A percentile compares a stretch with the other conserved stretches of the same genome.
Conservation (phyloP, 2,888 invertebrate genomes). For the Ceratothoa steindachneri region DNA sequence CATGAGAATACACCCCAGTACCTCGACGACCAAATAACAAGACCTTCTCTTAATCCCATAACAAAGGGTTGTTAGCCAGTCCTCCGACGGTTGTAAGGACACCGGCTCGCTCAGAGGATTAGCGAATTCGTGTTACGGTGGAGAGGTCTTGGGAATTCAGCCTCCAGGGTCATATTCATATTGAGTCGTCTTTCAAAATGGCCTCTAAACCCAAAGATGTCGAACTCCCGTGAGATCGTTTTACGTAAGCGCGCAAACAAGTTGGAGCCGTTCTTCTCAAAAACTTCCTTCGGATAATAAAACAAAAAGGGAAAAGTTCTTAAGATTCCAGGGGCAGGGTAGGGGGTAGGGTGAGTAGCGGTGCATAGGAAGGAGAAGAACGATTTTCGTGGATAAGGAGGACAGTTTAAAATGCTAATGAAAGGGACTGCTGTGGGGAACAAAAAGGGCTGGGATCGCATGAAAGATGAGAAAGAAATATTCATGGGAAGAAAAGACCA, state of each 20-base stretch:
- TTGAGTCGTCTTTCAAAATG: background rate
- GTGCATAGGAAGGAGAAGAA: background rate
- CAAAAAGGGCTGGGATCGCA: no score
- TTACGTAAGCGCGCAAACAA: background rate
- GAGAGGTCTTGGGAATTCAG: background rate
- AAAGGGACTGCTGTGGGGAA: no score
- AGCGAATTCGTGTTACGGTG: background rate
- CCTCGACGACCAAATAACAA: constrained; percentile 11
- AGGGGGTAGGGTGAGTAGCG: background rate
- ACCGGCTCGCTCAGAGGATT: background rate
- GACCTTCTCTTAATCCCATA: background rate
- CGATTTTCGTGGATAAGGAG: background rate
- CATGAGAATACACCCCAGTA: background rate
- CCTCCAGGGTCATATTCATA: background rate
- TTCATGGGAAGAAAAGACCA: background rate
- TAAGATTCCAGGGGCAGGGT: background rate
- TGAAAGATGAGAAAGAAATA: background rate
- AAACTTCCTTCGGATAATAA: background rate
- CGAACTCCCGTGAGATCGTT: background rate
- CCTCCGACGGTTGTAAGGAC: background rate
- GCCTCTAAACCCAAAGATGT: background rate
- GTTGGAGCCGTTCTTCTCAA: background rate
- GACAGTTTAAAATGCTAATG: background rate
- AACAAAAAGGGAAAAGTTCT: background rate
- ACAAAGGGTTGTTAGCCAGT: constrained; percentile 6